A percentile compares a stretch with the other conserved stretches of the same genome.
These are phyloP conservation scores for Hycleus cichorii DNA, from an alignment of 1,140 invertebrate species.

Conservation along the genomic window DNA sequence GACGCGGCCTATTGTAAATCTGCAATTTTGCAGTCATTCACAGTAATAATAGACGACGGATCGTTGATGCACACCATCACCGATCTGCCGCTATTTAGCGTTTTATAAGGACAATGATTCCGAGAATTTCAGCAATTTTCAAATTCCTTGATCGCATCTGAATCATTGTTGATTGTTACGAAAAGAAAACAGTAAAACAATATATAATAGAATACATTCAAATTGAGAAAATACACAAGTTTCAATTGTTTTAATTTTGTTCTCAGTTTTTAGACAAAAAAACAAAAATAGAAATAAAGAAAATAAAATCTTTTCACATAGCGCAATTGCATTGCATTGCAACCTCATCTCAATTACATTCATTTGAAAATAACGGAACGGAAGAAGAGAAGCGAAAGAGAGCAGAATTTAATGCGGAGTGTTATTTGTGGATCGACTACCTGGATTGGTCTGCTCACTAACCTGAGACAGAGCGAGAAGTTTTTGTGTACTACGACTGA, in stretches of 20 bases:
- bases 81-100: neutral
- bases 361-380: neutral
- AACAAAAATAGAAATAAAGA: too few species aligned
- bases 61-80: neutral
- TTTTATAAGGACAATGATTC: too few species aligned
- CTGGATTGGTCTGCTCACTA: conserved; percentile 57
- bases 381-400: conserved; percentile 26
- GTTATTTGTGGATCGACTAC: conserved; percentile 36
- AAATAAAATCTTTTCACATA: too few species aligned
- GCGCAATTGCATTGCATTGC: conserved; percentile 9
- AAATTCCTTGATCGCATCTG: neutral
- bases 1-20: conserved; percentile 16
- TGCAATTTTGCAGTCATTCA: conserved; percentile 4
- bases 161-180: neutral
- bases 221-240: too few species aligned
- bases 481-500: conserved; percentile 97
- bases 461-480: conserved; percentile 94
- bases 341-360: neutral
- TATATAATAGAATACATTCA: too few species aligned
- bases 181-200: too few species aligned
- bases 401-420: conserved; percentile 32
- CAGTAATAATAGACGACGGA: neutral
- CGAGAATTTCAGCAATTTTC: too few species aligned
- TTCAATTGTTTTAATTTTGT: too few species aligned
- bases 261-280: too few species aligned